Percentiles rank a stretch among this genome's conserved stretches.
These are phyloP conservation scores for Oeneis ivallda DNA, from an alignment of 2,888 invertebrate species.

Conservation along the genomic window DNA sequence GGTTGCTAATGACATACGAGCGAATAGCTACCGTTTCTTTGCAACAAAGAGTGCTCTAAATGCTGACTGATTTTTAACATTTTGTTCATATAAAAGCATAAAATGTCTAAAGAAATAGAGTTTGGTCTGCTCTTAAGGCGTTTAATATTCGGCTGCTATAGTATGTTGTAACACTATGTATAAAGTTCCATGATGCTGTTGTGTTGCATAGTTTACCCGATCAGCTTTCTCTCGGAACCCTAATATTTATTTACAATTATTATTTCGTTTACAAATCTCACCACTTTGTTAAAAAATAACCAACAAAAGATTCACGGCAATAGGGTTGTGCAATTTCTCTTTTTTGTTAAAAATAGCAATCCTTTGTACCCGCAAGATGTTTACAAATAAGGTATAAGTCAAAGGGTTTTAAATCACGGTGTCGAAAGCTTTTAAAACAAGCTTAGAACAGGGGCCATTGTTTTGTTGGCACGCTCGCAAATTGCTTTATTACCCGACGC, in stretches of 20 bases:
- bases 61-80: no score
- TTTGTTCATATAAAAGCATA: no score
- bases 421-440: conserved; percentile 80
- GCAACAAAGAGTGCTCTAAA: no score
- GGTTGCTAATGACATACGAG: no score
- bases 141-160: no score
- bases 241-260: conserved; percentile 43
- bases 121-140: no score
- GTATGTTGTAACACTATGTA: no score
- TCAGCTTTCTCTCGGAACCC: conserved; percentile 31
- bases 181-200: not conserved
- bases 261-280: conserved; percentile 58
- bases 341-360: conserved; percentile 63
- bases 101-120: no score
- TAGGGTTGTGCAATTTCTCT: conserved; percentile 74
- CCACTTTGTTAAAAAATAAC: conserved; percentile 54
- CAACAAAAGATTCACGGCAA: conserved; percentile 72
- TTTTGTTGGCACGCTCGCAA: conserved; percentile 76
- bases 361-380: conserved; percentile 73
- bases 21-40: no score
- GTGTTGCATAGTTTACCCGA: conserved; percentile 5
- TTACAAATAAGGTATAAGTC: conserved; percentile 78
- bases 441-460: conserved; percentile 76
- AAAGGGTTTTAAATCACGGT: conserved; percentile 80
- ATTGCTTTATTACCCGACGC: conserved; percentile 77